Evolutionary conservation across 2,113 vertebrate species (phyloP).

Genomic region (Odontophorus gujanensis): DNA sequence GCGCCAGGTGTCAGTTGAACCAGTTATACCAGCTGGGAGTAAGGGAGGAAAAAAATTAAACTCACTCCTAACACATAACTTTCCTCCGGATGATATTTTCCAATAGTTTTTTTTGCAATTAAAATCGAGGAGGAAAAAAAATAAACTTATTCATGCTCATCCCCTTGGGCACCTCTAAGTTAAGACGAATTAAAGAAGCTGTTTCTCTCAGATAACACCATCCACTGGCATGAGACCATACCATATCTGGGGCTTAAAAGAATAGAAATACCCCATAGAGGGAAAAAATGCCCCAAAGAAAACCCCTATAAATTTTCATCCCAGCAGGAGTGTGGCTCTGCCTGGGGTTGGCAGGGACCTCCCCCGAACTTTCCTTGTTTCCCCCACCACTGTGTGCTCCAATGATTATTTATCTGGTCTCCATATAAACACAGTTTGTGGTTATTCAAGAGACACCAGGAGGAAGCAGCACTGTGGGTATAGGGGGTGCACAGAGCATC

Average conservation of each 20-base stretch:
- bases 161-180: rapidly evolving
- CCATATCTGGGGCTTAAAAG: rapidly evolving
- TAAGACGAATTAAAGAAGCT: rapidly evolving
- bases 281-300: background rate
- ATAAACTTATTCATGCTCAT: rapidly evolving
- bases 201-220: background rate
- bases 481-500: background rate
- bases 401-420: background rate
- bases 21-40: background rate
- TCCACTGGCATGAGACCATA: rapidly evolving
- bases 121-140: background rate
- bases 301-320: background rate
- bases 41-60: too few species aligned
- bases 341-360: background rate
- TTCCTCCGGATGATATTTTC: background rate
- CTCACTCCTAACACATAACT: background rate
- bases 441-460: background rate
- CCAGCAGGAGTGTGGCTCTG: background rate
- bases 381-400: background rate
- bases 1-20: slow-evolving; percentile 19
- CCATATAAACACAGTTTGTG: background rate
- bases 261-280: background rate
- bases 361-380: background rate
- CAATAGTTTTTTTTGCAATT: background rate
- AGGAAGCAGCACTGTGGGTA: rapidly evolving